phyloP scores from a whole-genome alignment of 2,888 invertebrate species.

The Candidula unifasciata region DNA sequence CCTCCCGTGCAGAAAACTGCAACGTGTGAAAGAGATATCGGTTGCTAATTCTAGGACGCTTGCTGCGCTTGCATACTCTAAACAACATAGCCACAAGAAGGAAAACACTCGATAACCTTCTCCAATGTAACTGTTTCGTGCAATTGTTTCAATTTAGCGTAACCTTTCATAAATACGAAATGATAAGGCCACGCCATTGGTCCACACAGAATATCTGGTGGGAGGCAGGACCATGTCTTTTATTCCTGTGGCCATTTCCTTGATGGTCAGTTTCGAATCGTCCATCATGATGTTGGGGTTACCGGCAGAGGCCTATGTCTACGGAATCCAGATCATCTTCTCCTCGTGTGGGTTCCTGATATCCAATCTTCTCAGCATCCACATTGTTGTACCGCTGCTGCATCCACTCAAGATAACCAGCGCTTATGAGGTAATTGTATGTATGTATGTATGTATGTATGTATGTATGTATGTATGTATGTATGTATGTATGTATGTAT shows the following conservation, averaged over 20 bases:
- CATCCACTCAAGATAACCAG: constrained; percentile 66
- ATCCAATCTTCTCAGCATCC: constrained; percentile 58
- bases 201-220: constrained; percentile 58
- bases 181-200: not conserved
- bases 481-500: not conserved
- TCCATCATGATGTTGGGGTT: constrained; percentile 69
- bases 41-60: no score
- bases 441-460: not conserved
- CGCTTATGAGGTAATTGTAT: constrained; percentile 56
- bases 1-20: no score
- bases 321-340: constrained; percentile 61
- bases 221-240: constrained; percentile 64
- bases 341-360: constrained; percentile 58
- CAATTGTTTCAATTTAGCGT: not conserved
- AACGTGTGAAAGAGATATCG: no score
- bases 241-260: constrained; percentile 64
- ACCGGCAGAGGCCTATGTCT: constrained; percentile 67
- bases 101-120: not conserved
- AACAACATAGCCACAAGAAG: no score
- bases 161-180: no score
- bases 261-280: constrained; percentile 69
- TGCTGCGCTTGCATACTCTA: no score
- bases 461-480: not conserved
- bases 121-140: not conserved
- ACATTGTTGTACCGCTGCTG: constrained; percentile 61